Base-by-base conservation (phyloP, 2,113 vertebrate genomes). In the Phycodurus eques region DNA sequence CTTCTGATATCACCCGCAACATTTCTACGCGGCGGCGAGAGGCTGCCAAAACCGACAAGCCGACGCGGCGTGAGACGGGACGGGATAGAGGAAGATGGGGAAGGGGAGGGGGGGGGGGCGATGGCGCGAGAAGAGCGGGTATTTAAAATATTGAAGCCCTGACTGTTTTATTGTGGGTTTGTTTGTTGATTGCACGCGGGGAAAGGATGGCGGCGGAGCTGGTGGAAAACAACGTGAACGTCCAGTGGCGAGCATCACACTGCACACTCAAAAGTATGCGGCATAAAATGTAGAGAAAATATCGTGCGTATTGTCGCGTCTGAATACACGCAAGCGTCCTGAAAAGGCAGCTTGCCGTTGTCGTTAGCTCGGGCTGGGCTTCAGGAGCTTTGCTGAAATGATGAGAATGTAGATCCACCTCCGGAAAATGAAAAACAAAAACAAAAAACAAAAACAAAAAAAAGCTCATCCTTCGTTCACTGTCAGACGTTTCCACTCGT, bases 1-100 rank as follows among this genome's bases (percentile, higher is more conserved):
- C 90, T 92, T 96, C 92, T 95, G 95, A 96, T 96, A 95, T 94
- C 95, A 95, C 95, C 95, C 95, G 95, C 95, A 96, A 94, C 92
- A 94, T 95, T 94, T 94, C 92, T 91, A 94, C 93, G 92, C 94
- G 91, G 93, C 82, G 89, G 82, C 72, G 75, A 71, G 83, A 87
- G 91, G 86, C 92, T 94, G 94, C 93, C 94, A 93, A 76, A 92
- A 91, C 80, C 92, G 88, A 66, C 91, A 90, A 79, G 86, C 83
- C 82, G 85, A 82, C 76, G 72, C 83, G 86, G 88, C 89, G 83
- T 80, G 86, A 76, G 77, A 79, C 70, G 84, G 88, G 70, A 83
- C 72, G 78, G 81, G 54, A 70, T 1, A 33, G 54, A 0, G n/a
- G 19, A 12, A 20, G 54, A 11, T 1, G 22, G n/a, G 13, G n/a